Base-by-base conservation (phyloP, 2,113 vertebrate genomes). In the Helogale parvula region DNA sequence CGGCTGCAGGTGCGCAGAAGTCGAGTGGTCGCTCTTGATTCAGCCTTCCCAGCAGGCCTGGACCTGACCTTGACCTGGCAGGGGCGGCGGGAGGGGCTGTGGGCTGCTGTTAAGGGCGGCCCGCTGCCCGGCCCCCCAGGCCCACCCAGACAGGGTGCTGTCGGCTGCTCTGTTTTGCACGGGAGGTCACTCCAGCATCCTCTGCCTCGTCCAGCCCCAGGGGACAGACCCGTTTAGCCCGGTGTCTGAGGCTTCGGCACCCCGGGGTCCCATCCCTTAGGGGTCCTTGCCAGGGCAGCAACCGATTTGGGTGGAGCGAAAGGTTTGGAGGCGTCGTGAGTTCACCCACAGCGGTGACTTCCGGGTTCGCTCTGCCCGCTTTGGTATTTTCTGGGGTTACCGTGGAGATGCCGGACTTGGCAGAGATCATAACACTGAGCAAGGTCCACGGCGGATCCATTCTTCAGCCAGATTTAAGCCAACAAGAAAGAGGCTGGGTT, bases 401-500 rank as follows among this genome's bases (percentile, higher is more conserved):
- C 1, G 5, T 89, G 97, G 97, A 96, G 96, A 80, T 2, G 0
- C 45, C 77, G 4, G 41, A 97, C 95, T 77, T 93, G 91, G 94
- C 77, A 19, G 63, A 81, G 88, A 86, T 84, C 29, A 93, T 47
- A 68, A 96, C 95, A 90, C 92, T 72, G 54, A 82, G 81, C 63
- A 92, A 96, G 97, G 85, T 77, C 33, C 3, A 27, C 38, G 69
- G 94, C 97, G 88, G 92, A 90, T 97, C 90, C 95, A 95, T 97
- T 89, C 93, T 92, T 94, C 93, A 96, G 92, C 96, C 92, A 92
- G 98, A 97, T 97, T 98, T 97, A 94, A 95, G 79, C 90, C 97
- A 97, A 96, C 91, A 88, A 98, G 96, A 94, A 97, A 94, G 97
- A 97, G 85, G 85, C 45, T 38, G 71, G 60, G 72, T 9, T 31